Base-by-base conservation (phyloP, 37 sponge, comb jelly and placozoan genomes). In the Axinella damicornis region DNA sequence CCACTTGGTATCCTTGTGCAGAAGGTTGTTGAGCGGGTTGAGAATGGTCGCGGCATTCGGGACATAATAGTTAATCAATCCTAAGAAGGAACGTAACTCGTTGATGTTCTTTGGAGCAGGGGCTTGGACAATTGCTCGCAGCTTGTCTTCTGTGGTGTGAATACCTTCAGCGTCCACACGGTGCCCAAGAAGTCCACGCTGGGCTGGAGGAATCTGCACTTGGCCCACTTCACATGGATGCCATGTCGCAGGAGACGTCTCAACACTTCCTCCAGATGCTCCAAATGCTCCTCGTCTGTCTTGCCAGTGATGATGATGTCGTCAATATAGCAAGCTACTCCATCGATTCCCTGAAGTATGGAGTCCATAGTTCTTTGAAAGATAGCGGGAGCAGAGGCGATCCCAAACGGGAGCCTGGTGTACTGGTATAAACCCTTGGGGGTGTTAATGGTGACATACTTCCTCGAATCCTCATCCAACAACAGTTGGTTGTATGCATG, bases 241-340 rank as follows among this genome's bases (percentile, higher is more conserved):
- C 73, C 73, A 11, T 27, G 25, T 12, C 9, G 4, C 41, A 24
- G 38, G 14, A 71, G 25, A 6, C 73, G 41, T 35, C 11, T 2
- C 30, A 71, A 14, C 25, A 71, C 73, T 12, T 71, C 32, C 31
- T 32, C 31, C 46, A 71, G 46, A 5, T 24, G 46, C 34, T 27
- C 41, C 6, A 39, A 53, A 11, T 71, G 74, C 25, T 71, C 74
- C 6, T 34, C 74, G 9, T 4, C 11, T 2, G 33, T 71, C 74
- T 71, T 71, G 9, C 74, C 74, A 9, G 74, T 71, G 46, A 71
- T 27, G 27, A 71, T 71, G 33, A 71, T 71, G 46, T 71, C 74
- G 38, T 71, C 74, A 27, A 71, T 33, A 13, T 75, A 75, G 77
- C 52, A 38, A 59, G 56, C 77, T 4, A 39, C 31, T 9, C 73